Evolutionary conservation across 2,888 invertebrate species (phyloP), one percentile per base, ranked within the genome.

Genomic region (Calameuta pallipes): DNA sequence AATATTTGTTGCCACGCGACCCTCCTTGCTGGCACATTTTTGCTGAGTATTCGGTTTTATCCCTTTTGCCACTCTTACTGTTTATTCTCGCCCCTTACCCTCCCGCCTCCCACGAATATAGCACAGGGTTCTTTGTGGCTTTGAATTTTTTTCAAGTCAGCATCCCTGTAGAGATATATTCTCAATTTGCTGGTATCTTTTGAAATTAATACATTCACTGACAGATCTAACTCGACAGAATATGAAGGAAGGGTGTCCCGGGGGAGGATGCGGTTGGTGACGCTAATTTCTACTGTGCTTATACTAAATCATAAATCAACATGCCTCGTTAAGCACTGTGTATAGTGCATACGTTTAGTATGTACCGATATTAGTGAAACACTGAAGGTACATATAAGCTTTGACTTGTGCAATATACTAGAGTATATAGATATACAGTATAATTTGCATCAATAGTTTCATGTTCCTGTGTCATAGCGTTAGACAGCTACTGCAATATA

Each of bases 1-100:
- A 89, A 89, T 89, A 87, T 89, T 89, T 88, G 87, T 85, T 77
- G 73, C 80, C 84, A 83, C 83, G 85, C 78, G 74, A 35, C 68
- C 75, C 35, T 37, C 73, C 13, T 33, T 56, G 30, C 76, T 23
- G 56, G 23, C 1, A 56, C 56, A 23, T 56, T 56, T 56, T 69
- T 73, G 77, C 71, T 77, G 69, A 77, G 74, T 74, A 31, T 69
- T 76, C 36, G 56, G 34, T 71, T 77, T 73, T 73, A 37, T 71
- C 70, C 56, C 68, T 70, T 75, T 56, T 2, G 56, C 23, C 56
- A 56, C 23, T 23, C 56, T 56, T 9, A 56, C 56, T 56, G 56
- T 56, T 56, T 56, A 56, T 23, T 23, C 23, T 56, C 23, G 23
- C 9, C 56, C 23, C 56, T 6, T 23, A 9, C 9, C 23, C 9